These are phyloP conservation scores for Coracias cyanogaster DNA, from an alignment of 2,797 vertebrate genomes.

Conservation along the genomic window DNA sequence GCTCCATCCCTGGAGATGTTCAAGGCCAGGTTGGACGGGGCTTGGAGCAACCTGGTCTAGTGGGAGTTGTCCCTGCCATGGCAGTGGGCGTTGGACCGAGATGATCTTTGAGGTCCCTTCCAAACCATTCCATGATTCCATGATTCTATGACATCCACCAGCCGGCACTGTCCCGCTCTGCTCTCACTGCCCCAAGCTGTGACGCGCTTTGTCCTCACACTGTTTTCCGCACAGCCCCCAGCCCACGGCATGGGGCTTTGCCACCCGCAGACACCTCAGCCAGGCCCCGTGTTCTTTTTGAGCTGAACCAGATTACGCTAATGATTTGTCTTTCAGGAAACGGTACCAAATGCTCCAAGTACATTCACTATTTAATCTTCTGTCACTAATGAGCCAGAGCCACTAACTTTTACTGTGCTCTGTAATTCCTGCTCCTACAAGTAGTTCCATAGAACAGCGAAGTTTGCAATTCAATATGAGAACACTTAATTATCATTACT, in stretches of 20 bases:
- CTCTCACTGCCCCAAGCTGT: background rate
- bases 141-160: too few species aligned
- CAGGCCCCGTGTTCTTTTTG: background rate
- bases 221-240: background rate
- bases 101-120: too few species aligned
- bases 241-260: background rate
- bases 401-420: background rate
- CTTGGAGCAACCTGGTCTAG: too few species aligned
- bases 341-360: background rate
- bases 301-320: background rate
- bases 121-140: too few species aligned
- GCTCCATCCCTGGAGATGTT: too few species aligned
- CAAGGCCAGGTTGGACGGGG: too few species aligned
- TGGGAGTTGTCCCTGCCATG: too few species aligned
- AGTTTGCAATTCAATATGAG: background rate
- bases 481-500: background rate
- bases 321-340: background rate
- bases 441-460: background rate
- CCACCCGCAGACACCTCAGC: background rate
- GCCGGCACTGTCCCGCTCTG: background rate
- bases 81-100: too few species aligned
- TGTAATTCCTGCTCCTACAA: background rate
- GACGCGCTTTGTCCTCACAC: background rate
- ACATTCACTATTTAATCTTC: background rate
- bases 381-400: background rate